These are phyloP conservation scores for Trypoxylon attenuatum DNA, from an alignment of 2,888 invertebrate species.

Conservation along the genomic window DNA sequence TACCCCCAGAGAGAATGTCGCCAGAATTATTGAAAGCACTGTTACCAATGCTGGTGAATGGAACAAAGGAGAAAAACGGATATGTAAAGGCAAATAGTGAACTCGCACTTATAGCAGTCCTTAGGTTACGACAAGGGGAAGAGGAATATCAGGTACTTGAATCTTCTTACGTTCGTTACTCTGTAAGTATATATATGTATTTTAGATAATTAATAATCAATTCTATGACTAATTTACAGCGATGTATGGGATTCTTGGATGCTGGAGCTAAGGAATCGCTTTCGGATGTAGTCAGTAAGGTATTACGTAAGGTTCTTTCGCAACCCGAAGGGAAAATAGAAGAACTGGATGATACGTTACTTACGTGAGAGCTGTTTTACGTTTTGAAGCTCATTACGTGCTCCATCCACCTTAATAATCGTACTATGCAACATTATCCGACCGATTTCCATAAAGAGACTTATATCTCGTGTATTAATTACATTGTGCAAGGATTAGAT, in stretches of 20 bases:
- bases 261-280: constrained; percentile 92
- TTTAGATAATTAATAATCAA: background rate
- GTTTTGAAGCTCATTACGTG: constrained; percentile 52
- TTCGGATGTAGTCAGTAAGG: constrained; percentile 91
- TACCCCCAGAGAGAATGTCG: constrained; percentile 78
- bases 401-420: constrained; percentile 44
- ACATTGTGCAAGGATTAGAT: constrained; percentile 45
- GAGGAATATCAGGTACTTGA: constrained; percentile 81
- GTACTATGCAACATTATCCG: constrained; percentile 41
- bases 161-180: background rate
- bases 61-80: constrained; percentile 98
- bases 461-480: constrained; percentile 40
- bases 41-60: constrained; percentile 95
- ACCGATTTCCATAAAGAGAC: constrained; percentile 42
- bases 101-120: constrained; percentile 90
- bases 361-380: constrained; percentile 80
- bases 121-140: constrained; percentile 86
- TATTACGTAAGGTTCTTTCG: constrained; percentile 85
- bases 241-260: constrained; percentile 86
- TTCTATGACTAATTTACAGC: constrained; percentile 76
- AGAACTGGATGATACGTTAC: constrained; percentile 93
- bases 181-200: background rate
- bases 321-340: constrained; percentile 91
- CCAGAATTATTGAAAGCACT: constrained; percentile 85
- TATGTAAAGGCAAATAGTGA: constrained; percentile 96